Base-by-base conservation (phyloP, 2,797 vertebrate genomes). In the Myripristis jacobus region DNA sequence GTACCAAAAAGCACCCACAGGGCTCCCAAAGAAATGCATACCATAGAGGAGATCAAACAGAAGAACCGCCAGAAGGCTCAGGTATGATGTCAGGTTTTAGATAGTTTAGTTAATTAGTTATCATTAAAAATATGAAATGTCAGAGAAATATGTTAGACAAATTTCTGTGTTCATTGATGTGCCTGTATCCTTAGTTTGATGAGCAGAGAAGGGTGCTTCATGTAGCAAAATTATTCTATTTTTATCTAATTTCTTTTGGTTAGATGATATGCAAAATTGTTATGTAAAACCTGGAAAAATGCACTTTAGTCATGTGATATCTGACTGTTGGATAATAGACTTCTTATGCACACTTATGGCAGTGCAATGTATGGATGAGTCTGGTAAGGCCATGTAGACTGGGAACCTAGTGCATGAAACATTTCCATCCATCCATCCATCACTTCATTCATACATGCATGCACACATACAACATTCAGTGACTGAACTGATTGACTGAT, bases 1-100 rank as follows among this genome's bases (percentile, higher is more conserved):
- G 91, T 96, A 66, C 97, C 96, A 82, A 71, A 56, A 53, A 96
- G 90, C 81, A 96, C 90, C 44, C 96, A 97, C 82, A 92, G 55
- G 79, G 50, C 83, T 69, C 96, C 96, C 50, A 95, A 89, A 78
- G 94, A 96, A 82, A 87, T 76, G 47, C 85, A 93, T 52, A 72
- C 87, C 21, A 91, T 97, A 11, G 88, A 94, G 46, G 82, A 90
- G 73, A 79, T 91, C 54, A 97, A 93, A 89, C 70, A 77, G 53
- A 92, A 80, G 70, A 97, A 97, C 71, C 90, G 89, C 18, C 85
- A 61, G 59, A 94, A 89, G 88, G 93, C 95, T 1, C 91, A 96
- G 93, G 97, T 96, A 89, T 83, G 44, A 36, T 34, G 1, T 60
- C 15, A 72, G 34, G 6, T 64, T 72, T 57, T 53, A 0, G 1